Evolutionary conservation across 2,113 vertebrate genomes (phyloP).

Genomic region (Alexandromys fortis): DNA sequence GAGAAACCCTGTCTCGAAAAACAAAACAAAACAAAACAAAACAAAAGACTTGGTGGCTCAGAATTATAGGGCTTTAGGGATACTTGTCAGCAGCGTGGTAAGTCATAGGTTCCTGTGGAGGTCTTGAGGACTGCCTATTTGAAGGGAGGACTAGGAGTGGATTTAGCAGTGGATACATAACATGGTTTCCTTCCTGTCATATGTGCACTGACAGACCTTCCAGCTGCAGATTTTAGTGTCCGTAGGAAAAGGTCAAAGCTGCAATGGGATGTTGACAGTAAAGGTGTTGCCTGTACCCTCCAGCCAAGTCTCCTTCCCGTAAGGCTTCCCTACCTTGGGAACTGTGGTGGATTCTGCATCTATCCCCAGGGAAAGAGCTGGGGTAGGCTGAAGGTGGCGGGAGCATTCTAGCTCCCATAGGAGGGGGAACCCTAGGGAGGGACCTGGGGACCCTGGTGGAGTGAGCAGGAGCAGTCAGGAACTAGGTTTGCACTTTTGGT

Average conservation of each 20-base stretch:
- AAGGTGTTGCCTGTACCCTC: constrained; percentile 78
- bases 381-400: not conserved
- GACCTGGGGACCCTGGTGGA: too few species aligned
- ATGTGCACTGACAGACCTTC: constrained; percentile 72
- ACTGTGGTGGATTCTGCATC: not conserved
- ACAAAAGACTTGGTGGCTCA: not conserved
- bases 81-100: not conserved
- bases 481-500: not conserved
- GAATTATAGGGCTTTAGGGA: not conserved
- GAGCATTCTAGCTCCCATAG: not conserved
- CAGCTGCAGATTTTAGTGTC: constrained; percentile 81
- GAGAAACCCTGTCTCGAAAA: too few species aligned
- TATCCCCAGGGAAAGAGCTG: not conserved
- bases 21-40: too few species aligned
- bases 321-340: constrained; percentile 69
- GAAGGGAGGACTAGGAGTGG: not conserved
- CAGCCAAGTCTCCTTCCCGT: constrained; percentile 83
- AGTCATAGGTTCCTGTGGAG: not conserved
- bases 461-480: not conserved
- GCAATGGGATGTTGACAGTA: constrained; percentile 79
- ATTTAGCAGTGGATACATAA: not conserved
- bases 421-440: not conserved
- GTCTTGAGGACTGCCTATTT: not conserved
- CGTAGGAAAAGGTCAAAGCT: constrained; percentile 71
- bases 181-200: fast-evolving